These are phyloP conservation scores for Micromussa lordhowensis DNA, from an alignment of 92 coral and sea anemone species.

Conservation along the genomic window DNA sequence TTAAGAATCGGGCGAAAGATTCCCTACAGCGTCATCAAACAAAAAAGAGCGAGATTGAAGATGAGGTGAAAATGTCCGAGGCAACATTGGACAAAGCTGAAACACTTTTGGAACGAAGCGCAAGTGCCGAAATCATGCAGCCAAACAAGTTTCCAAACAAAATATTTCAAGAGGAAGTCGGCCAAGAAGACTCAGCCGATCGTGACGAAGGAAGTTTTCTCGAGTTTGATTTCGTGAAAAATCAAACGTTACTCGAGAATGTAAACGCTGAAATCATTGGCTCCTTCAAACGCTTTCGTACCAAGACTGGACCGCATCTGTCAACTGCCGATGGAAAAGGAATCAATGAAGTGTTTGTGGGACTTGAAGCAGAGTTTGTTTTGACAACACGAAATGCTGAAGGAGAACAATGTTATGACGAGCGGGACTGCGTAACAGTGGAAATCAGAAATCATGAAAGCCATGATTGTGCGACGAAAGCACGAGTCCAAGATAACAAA, in stretches of 20 bases:
- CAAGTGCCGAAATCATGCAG: slow-evolving; percentile 4
- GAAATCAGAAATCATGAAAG: not conserved
- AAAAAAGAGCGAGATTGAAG: not conserved
- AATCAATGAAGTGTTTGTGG: not conserved
- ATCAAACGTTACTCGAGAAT: not conserved
- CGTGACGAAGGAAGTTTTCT: not conserved
- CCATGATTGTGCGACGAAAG: not conserved
- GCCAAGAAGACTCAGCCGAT: not conserved
- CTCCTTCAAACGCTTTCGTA: not conserved
- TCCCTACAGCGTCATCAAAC: not conserved
- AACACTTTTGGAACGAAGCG: not conserved
- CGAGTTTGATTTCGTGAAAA: not conserved
- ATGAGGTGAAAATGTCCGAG: not conserved
- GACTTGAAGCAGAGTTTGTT: slow-evolving; percentile 7
- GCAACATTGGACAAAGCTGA: not conserved
- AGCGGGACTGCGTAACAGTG: slow-evolving; percentile 1
- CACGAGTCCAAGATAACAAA: slow-evolving; percentile 21
- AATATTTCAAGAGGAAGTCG: not conserved
- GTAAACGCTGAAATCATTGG: not conserved
- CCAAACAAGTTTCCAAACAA: not conserved
- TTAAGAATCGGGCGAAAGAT: not conserved
- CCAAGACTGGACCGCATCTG: slow-evolving; percentile 5
- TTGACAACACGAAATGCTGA: slow-evolving; percentile 11
- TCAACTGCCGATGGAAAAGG: slow-evolving; percentile 4
- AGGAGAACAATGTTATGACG: not conserved